Base-by-base conservation (phyloP, 2,797 vertebrate species). In the Halcyon badia region DNA sequence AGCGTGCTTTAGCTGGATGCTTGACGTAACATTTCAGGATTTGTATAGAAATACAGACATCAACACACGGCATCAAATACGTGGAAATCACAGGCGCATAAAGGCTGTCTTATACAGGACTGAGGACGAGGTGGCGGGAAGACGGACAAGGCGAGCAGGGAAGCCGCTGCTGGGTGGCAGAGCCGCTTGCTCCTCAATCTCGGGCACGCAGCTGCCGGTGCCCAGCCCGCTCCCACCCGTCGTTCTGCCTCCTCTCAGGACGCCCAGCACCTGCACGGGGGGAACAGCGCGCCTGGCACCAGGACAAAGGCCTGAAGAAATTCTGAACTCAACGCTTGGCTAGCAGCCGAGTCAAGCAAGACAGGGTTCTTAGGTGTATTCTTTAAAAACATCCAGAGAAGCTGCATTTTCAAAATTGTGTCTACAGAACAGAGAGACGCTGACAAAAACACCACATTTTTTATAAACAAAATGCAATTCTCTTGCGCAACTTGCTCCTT, bases 361-460 rank as follows among this genome's bases (percentile, higher is more conserved):
- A 51, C 14, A 64, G 26, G 73, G 30, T 48, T 65, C 86, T 87
- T 52, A 64, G 33, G 33, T 17, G 26, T 20, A 39, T 21, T 66
- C 75, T 44, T 48, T 25, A 61, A 52, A 69, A 83, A 58, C 3
- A 41, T 8, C 39, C n/a, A 18, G 48, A 42, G 33, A 64, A 64
- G 80, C 14, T 1, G 0, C 10, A 24, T 78, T 85, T 60, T 57
- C 60, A 71, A 73, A 61, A 52, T 8, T 3, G 62, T 1, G 0
- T 21, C 44, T 68, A 8, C 6, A 69, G 11, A 83, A 54, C 5
- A 70, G 25, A 51, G 20, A 51, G 17, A 13, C 78, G 42, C 19
- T 58, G 28, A 49, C n/a, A 75, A 72, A 69, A 52, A 0, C 0
- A 1, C 2, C 2, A 0, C 6, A 6, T 28, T 71, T 78, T 76